Evolutionary conservation across 2,888 invertebrate species (phyloP).

Genomic region (Drosophila nr. fundita): DNA sequence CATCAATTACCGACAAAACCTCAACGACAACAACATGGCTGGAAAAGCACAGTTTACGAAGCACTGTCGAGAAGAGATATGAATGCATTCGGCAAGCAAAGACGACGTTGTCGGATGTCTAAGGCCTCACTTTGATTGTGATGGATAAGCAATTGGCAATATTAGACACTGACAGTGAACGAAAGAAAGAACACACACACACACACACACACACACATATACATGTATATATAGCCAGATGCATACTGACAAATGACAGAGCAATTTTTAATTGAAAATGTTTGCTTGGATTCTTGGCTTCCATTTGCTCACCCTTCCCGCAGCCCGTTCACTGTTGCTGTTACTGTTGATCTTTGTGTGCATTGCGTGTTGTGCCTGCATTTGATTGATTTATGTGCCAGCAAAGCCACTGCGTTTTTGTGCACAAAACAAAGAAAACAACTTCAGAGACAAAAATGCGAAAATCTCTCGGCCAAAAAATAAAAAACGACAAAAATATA

Average conservation of each 20-base stretch:
- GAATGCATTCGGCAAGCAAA: slow-evolving; percentile 59
- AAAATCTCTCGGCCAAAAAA: slow-evolving; percentile 14
- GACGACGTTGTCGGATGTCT: slow-evolving; percentile 61
- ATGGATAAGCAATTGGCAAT: slow-evolving; percentile 77
- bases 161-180: slow-evolving; percentile 46
- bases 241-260: slow-evolving; percentile 71
- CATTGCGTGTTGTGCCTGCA: slow-evolving; percentile 71
- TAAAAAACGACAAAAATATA: slow-evolving; percentile 1
- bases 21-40: background rate
- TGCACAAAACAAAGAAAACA: slow-evolving; percentile 19
- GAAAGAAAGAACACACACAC: slow-evolving; percentile 7
- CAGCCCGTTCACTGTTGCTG: slow-evolving; percentile 9
- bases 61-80: slow-evolving; percentile 47
- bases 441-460: slow-evolving; percentile 1
- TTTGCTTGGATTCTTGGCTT: slow-evolving; percentile 77
- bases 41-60: slow-evolving; percentile 35
- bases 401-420: slow-evolving; percentile 19
- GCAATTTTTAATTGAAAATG: slow-evolving; percentile 79
- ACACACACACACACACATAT: background rate
- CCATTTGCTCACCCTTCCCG: background rate
- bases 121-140: slow-evolving; percentile 74
- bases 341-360: slow-evolving; percentile 49
- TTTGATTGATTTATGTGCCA: slow-evolving; percentile 74
- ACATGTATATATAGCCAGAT: background rate
- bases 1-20: background rate